Evolutionary conservation across 64 coral and sea anemone species (phyloP).

Genomic region (Acropora yongei): DNA sequence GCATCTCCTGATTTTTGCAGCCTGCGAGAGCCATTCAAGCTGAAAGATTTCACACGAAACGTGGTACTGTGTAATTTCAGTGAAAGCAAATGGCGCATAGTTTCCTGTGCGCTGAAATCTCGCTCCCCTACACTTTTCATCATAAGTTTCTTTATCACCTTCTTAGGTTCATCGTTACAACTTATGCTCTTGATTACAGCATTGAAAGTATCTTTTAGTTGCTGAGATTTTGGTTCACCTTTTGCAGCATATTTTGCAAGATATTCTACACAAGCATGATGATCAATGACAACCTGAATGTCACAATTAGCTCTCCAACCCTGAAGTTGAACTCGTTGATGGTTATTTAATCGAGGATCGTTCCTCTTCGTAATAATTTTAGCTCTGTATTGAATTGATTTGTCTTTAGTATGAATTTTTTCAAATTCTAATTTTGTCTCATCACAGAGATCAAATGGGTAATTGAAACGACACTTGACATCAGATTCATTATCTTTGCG

Average conservation of each 20-base stretch:
- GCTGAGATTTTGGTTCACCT: slow-evolving; percentile 28
- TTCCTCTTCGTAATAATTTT: slow-evolving; percentile 73
- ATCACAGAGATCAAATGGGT: slow-evolving; percentile 61
- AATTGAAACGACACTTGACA: slow-evolving; percentile 74
- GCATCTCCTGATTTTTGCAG: slow-evolving; percentile 14
- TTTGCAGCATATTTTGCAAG: no score
- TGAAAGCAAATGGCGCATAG: slow-evolving; percentile 40
- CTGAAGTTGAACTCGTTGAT: slow-evolving; percentile 27
- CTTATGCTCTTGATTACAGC: not conserved
- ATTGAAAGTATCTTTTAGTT: slow-evolving; percentile 70
- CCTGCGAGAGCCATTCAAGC: slow-evolving; percentile 64
- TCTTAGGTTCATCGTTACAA: not conserved
- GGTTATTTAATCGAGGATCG: slow-evolving; percentile 67
- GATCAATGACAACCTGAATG: slow-evolving; percentile 62
- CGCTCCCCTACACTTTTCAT: slow-evolving; percentile 61
- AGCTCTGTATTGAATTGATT: slow-evolving; percentile 73
- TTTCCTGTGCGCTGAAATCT: slow-evolving; percentile 76
- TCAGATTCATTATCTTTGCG: slow-evolving; percentile 57
- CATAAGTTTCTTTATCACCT: slow-evolving; percentile 58
- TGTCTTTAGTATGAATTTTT: slow-evolving; percentile 70
- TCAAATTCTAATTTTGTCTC: slow-evolving; percentile 71
- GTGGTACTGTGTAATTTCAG: slow-evolving; percentile 66
- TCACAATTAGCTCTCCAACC: slow-evolving; percentile 60
- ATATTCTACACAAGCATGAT: slow-evolving; percentile 53
- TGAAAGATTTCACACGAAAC: slow-evolving; percentile 58